Evolutionary conservation across 2,113 vertebrate species (phyloP).

Genomic region (Leucopsar rothschildi): DNA sequence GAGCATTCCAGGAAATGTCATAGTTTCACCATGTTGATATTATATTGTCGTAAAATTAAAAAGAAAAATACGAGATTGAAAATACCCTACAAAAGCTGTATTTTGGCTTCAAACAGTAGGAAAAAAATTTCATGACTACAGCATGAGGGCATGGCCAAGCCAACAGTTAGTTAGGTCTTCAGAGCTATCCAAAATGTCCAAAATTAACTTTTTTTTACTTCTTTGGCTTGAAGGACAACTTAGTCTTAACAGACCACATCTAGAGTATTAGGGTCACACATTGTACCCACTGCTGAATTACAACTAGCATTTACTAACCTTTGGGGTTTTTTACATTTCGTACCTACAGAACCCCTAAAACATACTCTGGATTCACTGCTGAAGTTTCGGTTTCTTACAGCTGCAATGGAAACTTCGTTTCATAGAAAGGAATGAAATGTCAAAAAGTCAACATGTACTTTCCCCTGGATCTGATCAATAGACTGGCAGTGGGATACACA

Average conservation of each 20-base stretch:
- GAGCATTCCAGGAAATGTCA: neutral
- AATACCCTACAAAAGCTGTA: neutral
- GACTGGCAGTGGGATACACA: neutral
- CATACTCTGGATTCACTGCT: neutral
- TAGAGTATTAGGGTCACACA: neutral
- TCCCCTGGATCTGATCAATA: neutral
- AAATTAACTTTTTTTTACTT: neutral
- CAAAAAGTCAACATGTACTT: neutral
- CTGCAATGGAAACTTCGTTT: neutral
- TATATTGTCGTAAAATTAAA: neutral
- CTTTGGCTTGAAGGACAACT: neutral
- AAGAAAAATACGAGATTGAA: neutral
- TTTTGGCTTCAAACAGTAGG: neutral
- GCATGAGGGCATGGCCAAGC: neutral
- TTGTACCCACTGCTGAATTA: neutral
- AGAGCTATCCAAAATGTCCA: neutral
- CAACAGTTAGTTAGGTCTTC: neutral
- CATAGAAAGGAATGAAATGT: neutral
- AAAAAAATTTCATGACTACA: neutral
- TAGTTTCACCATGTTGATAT: neutral
- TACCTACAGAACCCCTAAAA: neutral
- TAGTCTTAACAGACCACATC: neutral
- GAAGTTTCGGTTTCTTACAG: neutral
- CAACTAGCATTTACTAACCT: neutral
- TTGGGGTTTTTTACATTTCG: neutral